A percentile compares a stretch with the other conserved stretches of the same genome.
Evolutionary conservation across 2,797 vertebrate genomes (phyloP).

Genomic region (Meriones psammophilus): DNA sequence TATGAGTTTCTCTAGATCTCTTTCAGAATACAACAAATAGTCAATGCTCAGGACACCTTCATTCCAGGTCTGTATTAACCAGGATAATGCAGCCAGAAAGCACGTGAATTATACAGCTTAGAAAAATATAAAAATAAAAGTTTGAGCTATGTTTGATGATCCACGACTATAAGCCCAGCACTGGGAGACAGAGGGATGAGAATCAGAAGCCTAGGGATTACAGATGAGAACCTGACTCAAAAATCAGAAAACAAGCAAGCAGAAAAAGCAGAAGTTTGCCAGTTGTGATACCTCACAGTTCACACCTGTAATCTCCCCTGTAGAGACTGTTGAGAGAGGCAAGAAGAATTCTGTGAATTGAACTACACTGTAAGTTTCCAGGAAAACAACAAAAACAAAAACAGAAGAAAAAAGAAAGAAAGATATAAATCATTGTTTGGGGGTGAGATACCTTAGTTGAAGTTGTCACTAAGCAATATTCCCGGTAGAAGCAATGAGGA

Average conservation of each 20-base stretch:
- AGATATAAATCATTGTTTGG: background rate
- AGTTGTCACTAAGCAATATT: background rate
- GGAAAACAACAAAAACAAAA: background rate
- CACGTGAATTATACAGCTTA: background rate
- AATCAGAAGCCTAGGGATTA: background rate
- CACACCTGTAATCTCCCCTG: background rate
- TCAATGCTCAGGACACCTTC: too few species aligned
- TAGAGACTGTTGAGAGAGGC: background rate
- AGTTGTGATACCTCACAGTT: background rate
- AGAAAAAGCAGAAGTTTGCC: background rate
- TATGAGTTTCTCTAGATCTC: background rate
- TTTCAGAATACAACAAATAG: background rate
- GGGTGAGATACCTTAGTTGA: background rate
- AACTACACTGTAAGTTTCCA: background rate
- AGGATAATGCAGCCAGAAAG: background rate
- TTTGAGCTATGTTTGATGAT: background rate
- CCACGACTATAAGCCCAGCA: background rate
- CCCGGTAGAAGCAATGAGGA: background rate
- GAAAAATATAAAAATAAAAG: background rate
- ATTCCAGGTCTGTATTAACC: background rate
- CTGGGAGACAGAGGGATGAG: background rate
- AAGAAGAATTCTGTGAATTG: background rate
- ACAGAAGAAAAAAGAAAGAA: background rate
- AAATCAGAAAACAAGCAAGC: background rate
- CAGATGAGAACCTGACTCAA: background rate